Base-by-base conservation (phyloP, 2,797 vertebrate species). In the Mormyrops attenuatus region DNA sequence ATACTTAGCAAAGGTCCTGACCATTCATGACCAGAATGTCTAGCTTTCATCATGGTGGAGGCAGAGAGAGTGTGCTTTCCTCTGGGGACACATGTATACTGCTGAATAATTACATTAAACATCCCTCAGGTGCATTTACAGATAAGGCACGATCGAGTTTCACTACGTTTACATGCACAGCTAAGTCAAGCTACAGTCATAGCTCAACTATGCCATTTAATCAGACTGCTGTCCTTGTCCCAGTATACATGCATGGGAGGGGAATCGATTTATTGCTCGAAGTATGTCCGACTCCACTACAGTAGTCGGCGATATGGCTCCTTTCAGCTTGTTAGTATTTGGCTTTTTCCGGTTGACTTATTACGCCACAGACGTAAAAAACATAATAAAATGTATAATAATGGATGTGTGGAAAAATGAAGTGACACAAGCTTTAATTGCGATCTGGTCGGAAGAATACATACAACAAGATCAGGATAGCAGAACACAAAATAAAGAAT, bases 1-100 rank as follows among this genome's bases (percentile, higher is more conserved):
- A 91, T 89, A 92, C 92, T 92, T 93, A 92, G 90, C 77, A 55
- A 13, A 26, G 26, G 41, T 80, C 80, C 50, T 73, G 73, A 89
- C 69, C 47, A 88, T 87, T 89, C 88, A 82, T 34, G 89, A 84
- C 52, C 5, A 88, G 3, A 26, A 38, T 63, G 73, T 73, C 89
- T 34, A 89, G 55, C 55, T 90, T 90, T 77, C 85, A 89, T 90
- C 88, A 89, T 55, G 87, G 77, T 88, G 34, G 80, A 53, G 38
- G 53, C 55, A 15, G 50, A 26, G 1, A 89, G 53, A 85, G 17
- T 80, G 57, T 69, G 38, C 86, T 90, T 66, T 49, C 66, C 26
- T 52, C 49, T 0, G 17, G 30, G 2, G 17, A 85, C 84, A 87
- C 88, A 85, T 63, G 82, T 86, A 47, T 87, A 30, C 13, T 7